Evolutionary conservation across 2,113 vertebrate species (phyloP).

Genomic region (Hippolais icterina): DNA sequence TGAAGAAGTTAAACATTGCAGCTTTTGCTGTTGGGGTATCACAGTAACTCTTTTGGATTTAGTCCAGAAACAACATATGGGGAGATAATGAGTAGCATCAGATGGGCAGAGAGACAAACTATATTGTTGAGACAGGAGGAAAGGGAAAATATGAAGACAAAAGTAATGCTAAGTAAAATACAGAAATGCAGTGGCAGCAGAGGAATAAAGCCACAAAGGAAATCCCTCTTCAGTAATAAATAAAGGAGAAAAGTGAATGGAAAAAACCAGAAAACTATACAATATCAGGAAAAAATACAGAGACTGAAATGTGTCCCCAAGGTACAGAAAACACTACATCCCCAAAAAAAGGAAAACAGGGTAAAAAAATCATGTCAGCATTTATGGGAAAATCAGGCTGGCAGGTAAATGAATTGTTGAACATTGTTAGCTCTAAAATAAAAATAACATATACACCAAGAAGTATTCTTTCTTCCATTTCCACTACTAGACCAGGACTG

Average conservation of each 20-base stretch:
- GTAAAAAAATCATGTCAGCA: background rate
- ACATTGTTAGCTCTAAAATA: background rate
- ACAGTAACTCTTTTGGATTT: background rate
- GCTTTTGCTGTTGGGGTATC: background rate
- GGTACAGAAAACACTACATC: background rate
- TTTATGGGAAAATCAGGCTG: background rate
- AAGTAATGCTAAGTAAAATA: background rate
- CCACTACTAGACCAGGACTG: background rate
- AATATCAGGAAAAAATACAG: background rate
- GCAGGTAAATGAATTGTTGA: conserved; percentile 10
- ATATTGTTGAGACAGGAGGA: background rate
- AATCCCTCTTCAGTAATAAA: background rate
- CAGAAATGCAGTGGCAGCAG: background rate
- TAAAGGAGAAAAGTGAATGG: background rate
- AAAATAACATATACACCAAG: background rate
- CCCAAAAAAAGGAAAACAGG: background rate
- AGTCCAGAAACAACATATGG: background rate
- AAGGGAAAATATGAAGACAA: background rate
- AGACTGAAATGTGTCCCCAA: background rate
- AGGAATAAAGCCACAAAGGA: background rate
- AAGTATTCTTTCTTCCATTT: background rate
- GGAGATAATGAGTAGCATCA: background rate
- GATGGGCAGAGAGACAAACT: background rate
- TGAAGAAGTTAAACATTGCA: background rate
- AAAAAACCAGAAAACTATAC: background rate